These are phyloP conservation scores for Poecilobothrus nobilitatus DNA, from an alignment of 2,888 invertebrate genomes.

Conservation along the genomic window DNA sequence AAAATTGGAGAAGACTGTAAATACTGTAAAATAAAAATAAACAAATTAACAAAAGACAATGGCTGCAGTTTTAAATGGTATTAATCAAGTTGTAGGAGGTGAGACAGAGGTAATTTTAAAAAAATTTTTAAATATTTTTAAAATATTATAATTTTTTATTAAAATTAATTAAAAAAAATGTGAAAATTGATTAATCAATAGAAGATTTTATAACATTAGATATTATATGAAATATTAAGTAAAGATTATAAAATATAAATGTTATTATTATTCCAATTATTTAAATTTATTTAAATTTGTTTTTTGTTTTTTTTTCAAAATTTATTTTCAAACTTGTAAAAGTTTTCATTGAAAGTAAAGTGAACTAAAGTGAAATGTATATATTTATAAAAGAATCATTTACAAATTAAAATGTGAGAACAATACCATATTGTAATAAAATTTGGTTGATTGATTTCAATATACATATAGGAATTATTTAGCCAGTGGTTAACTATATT, in stretches of 20 bases:
- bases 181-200: no score
- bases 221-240: no score
- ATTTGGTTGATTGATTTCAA: background rate
- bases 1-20: no score
- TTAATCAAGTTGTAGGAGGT: background rate
- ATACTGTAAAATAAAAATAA: no score
- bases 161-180: no score
- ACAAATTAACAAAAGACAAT: background rate
- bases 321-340: background rate
- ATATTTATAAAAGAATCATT: background rate
- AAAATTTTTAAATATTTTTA: no score
- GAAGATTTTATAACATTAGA: no score
- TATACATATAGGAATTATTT: background rate
- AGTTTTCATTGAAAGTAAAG: background rate
- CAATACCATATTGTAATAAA: background rate
- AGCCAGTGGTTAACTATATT: background rate
- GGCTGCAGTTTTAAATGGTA: background rate
- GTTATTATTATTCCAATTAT: no score
- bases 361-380: background rate
- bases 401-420: background rate
- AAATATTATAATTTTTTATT: no score
- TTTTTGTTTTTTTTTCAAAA: background rate
- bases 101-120: background rate
- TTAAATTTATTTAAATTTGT: no score
- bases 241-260: no score